phyloP scores from a whole-genome alignment of 2,113 vertebrate genomes.

The Pteropus alecto region DNA sequence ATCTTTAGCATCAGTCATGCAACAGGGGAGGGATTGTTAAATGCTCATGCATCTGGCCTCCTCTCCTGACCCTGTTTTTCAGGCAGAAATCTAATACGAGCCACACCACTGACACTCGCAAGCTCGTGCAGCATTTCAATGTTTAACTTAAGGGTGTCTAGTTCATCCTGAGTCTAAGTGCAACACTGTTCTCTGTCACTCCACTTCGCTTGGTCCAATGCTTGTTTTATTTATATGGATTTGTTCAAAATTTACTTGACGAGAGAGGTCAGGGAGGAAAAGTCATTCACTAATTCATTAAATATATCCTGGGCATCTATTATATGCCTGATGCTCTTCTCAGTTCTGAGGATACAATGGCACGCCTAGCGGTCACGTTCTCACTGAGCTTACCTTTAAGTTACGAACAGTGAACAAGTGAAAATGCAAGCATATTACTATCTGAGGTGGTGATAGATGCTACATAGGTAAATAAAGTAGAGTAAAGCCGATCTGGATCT shows the following conservation, averaged over 20 bases:
- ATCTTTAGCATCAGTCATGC: not conserved
- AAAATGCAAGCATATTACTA: not conserved
- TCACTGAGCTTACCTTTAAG: not conserved
- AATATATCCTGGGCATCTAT: not conserved
- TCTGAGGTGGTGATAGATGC: not conserved
- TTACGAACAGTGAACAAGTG: not conserved
- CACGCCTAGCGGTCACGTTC: not conserved
- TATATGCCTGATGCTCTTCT: not conserved
- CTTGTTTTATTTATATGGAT: not conserved
- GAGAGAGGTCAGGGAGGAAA: not conserved
- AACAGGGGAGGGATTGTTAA: not conserved
- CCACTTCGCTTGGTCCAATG: not conserved
- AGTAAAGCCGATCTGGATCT: not conserved
- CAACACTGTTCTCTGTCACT: not conserved
- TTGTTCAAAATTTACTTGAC: not conserved
- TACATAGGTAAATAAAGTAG: not conserved
- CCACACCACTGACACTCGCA: not conserved
- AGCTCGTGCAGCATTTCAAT: not conserved
- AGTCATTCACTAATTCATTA: not conserved
- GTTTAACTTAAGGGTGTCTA: not conserved
- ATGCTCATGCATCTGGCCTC: not conserved
- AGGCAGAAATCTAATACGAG: not conserved
- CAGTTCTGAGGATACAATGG: not conserved
- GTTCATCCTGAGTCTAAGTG: not conserved
- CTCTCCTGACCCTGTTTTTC: not conserved